These are phyloP conservation scores for Lasius platythorax DNA, from an alignment of 2,888 invertebrate genomes.

Conservation along the genomic window DNA sequence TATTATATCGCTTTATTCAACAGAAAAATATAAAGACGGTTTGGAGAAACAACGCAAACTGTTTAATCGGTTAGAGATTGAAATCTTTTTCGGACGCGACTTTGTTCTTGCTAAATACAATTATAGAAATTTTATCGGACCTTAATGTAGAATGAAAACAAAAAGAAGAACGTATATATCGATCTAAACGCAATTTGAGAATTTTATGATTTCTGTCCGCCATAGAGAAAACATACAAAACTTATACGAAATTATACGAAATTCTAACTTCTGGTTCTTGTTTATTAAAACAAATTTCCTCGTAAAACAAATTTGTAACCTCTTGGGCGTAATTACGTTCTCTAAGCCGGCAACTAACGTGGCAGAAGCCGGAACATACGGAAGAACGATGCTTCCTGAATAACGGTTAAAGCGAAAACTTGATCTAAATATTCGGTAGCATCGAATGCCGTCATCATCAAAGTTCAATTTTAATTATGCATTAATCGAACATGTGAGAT, in stretches of 20 bases:
- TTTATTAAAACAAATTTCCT: conserved; percentile 21
- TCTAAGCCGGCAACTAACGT: neutral
- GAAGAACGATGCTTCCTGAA: neutral
- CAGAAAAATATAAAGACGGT: neutral
- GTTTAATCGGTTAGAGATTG: neutral
- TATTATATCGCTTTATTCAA: neutral
- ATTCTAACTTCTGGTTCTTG: neutral
- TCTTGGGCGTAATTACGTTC: neutral
- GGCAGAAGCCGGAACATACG: neutral
- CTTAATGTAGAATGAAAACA: neutral
- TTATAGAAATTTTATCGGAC: neutral
- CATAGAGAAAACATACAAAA: neutral
- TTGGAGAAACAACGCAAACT: neutral
- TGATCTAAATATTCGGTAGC: neutral
- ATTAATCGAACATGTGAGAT: neutral
- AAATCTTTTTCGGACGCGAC: neutral
- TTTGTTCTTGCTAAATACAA: neutral
- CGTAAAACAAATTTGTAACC: conserved; percentile 12
- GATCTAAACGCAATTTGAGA: neutral
- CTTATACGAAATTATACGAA: neutral
- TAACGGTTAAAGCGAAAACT: neutral
- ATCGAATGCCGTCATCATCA: neutral
- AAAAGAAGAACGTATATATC: neutral
- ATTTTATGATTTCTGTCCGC: neutral
- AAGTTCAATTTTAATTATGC: neutral